These are phyloP conservation scores for Pachypsylla venusta DNA, from an alignment of 1,140 invertebrate species.

Conservation along the genomic window DNA sequence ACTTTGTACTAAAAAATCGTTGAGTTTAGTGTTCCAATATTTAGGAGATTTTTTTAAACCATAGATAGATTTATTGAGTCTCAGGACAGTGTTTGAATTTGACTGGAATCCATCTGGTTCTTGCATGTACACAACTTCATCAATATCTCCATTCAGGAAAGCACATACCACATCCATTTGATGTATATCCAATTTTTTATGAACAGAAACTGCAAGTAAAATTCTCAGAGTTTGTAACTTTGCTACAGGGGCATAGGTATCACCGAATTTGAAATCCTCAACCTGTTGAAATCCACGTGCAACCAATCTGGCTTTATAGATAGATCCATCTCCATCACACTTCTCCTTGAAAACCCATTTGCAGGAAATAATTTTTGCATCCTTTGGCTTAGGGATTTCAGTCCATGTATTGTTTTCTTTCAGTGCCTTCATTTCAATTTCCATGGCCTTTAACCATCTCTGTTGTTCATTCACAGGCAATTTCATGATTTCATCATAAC, in stretches of 20 bases:
- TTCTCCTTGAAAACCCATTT: constrained; percentile 5
- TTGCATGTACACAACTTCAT: neutral
- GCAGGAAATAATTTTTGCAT: neutral
- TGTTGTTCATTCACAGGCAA: too few relatives aligned
- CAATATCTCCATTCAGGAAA: constrained; percentile 11
- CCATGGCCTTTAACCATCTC: neutral
- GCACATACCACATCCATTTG: constrained; percentile 19
- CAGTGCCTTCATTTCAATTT: neutral
- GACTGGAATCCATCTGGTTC: neutral
- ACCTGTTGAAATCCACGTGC: constrained; percentile 23
- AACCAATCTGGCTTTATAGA: constrained; percentile 22
- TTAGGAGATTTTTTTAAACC: constrained; percentile 27
- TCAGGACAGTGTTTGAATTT: neutral
- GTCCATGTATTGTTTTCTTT: constrained; percentile 9
- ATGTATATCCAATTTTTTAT: constrained; percentile 24
- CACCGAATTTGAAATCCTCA: neutral
- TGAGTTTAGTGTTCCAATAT: constrained; percentile 26
- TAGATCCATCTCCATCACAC: neutral
- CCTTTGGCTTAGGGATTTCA: neutral
- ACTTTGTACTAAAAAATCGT: constrained; percentile 19
- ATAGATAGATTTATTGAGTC: constrained; percentile 26
- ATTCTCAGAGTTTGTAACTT: neutral
- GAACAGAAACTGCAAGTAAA: constrained; percentile 22
- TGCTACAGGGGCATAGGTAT: constrained; percentile 22
- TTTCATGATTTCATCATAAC: neutral